Conservation (phyloP, 2,797 vertebrate genomes). For the Selene dorsalis region DNA sequence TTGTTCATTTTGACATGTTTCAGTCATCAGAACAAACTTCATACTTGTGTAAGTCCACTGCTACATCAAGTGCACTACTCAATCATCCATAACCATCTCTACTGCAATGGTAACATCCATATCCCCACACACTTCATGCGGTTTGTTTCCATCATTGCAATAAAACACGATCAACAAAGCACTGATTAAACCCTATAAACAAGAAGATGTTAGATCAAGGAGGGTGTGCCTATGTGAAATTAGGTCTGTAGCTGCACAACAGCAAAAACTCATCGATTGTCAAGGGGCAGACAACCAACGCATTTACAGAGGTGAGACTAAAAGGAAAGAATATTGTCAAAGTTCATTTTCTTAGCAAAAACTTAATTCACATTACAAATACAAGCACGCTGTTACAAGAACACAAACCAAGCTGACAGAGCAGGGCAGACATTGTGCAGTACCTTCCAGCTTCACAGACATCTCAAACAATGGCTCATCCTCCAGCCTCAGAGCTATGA, state of each 20-base stretch:
- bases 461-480: slow-evolving; percentile 86
- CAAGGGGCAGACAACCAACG: neutral
- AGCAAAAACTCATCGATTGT: neutral
- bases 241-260: neutral
- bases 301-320: neutral
- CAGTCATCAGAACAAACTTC: slow-evolving; percentile 2
- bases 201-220: slow-evolving; percentile 2
- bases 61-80: neutral
- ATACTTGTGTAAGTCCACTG: neutral
- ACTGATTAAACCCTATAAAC: neutral
- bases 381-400: neutral
- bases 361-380: neutral
- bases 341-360: neutral
- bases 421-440: slow-evolving; percentile 31
- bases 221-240: neutral
- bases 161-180: slow-evolving; percentile 2
- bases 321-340: neutral
- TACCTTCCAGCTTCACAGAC: slow-evolving; percentile 87
- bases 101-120: neutral
- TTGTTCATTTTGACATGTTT: neutral
- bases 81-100: neutral
- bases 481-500: slow-evolving; percentile 87
- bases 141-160: slow-evolving; percentile 23
- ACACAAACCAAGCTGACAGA: slow-evolving; percentile 39
- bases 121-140: slow-evolving; percentile 10